Evolutionary conservation across 2,797 vertebrate species (phyloP), one percentile per base, ranked within the genome.

Genomic region (Menidia menidia): DNA sequence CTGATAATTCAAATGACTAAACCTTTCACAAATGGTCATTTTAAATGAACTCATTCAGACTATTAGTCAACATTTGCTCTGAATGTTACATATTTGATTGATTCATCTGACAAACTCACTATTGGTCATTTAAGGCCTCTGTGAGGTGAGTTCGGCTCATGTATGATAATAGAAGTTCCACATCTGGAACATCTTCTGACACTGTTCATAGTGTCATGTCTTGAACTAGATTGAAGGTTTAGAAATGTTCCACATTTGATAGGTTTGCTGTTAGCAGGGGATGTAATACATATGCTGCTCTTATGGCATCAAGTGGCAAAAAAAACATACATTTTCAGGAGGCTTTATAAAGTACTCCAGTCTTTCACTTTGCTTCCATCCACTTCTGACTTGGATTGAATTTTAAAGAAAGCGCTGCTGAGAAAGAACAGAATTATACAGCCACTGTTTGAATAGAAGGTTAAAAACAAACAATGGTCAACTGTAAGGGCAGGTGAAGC

Each of bases 401-500:
- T 8, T 15, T 60, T 35, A 74, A 44, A 41, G 16, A 15, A 31
- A 45, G 31, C 0, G 13, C 19, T 30, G 41, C 62, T 72, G 58
- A 31, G 41, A 59, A 57, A 62, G 19, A 67, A 52, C 33, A 39
- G 25, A 51, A 45, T 51, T 18, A 1, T n/a, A 14, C 50, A 13
- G 0, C 33, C 15, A 19, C 53, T 10, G 4, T 64, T 16, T 18
- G 43, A 58, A 60, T 52, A 44, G 71, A 68, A 43, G 0, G 25
- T 43, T 72, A 6, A 51, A 58, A 76, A 50, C 78, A 59, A 55
- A 68, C 77, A 62, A 44, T 41, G 11, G 63, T 62, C 30, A 19
- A 47, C 35, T 77, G 39, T 31, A 47, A 79, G 80, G 62, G 45
- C 84, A 85, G 84, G 89, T 87, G 81, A 87, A 67, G 61, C 70